phyloP scores from a whole-genome alignment of 2,113 vertebrate genomes.

The Sardina pilchardus region DNA sequence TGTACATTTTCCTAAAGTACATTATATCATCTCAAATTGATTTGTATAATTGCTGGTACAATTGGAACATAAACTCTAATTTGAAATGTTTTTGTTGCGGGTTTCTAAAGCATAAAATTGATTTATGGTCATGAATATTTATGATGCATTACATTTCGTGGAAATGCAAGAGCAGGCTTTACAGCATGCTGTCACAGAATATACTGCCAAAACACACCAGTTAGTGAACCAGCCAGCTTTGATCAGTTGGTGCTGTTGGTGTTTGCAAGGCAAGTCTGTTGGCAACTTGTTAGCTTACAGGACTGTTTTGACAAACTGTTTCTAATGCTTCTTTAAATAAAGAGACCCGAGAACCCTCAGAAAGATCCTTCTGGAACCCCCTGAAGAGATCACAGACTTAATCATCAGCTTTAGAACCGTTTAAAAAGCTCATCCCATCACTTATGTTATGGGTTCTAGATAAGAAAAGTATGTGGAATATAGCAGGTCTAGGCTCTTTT shows the following conservation, averaged over 20 bases:
- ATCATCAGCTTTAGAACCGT: background rate
- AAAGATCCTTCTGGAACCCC: background rate
- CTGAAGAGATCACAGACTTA: background rate
- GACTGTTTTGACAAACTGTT: background rate
- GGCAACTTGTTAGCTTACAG: background rate
- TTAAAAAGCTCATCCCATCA: too few species aligned
- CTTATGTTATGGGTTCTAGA: too few species aligned
- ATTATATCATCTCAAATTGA: background rate
- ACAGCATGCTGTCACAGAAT: too few species aligned
- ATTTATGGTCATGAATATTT: background rate
- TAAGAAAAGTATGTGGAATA: too few species aligned
- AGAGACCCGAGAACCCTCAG: too few species aligned
- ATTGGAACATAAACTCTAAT: background rate
- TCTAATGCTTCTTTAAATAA: background rate
- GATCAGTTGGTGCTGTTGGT: background rate
- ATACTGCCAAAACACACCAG: background rate
- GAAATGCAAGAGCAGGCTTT: background rate
- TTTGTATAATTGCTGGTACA: background rate
- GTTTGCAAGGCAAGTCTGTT: background rate
- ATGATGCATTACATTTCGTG: background rate
- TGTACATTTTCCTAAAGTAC: background rate
- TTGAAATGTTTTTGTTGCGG: too few species aligned
- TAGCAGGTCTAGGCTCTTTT: too few species aligned
- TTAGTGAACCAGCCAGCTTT: background rate
- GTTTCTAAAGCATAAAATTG: too few species aligned